Percentiles rank a stretch among this genome's conserved stretches.
Evolutionary conservation across 2,888 invertebrate genomes (phyloP).

Genomic region (Tenthredo amoena): DNA sequence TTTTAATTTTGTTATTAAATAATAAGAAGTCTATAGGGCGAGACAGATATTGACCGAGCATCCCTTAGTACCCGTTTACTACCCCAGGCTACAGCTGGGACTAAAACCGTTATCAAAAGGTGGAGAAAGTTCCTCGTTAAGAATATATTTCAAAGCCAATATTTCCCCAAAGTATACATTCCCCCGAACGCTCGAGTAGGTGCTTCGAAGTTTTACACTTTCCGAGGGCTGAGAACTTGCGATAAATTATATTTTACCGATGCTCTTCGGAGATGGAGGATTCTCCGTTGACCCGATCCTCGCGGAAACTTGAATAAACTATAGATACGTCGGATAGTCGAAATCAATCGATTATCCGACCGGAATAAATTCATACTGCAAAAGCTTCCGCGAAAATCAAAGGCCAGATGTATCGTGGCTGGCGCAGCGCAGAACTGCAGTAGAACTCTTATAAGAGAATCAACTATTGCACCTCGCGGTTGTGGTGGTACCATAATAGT

Average conservation of each 20-base stretch:
- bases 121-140: background rate
- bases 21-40: background rate
- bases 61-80: background rate
- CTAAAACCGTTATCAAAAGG: background rate
- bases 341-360: too few relatives aligned
- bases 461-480: slow-evolving; percentile 55
- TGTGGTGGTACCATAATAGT: slow-evolving; percentile 67
- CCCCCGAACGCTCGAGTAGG: background rate
- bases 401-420: background rate
- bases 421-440: background rate
- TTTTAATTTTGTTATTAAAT: background rate
- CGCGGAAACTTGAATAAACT: too few relatives aligned
- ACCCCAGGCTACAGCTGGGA: background rate
- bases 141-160: slow-evolving; percentile 8
- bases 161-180: background rate
- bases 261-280: background rate
- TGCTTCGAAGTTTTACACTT: background rate
- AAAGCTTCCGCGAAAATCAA: background rate
- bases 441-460: background rate
- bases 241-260: background rate
- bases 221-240: background rate
- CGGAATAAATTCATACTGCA: background rate
- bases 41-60: background rate
- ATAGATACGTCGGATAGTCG: too few relatives aligned
- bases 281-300: background rate